A percentile compares a stretch with the other conserved stretches of the same genome.
Evolutionary conservation across 2,888 invertebrate genomes (phyloP).

Genomic region (Hirtodrosophila histrioides): DNA sequence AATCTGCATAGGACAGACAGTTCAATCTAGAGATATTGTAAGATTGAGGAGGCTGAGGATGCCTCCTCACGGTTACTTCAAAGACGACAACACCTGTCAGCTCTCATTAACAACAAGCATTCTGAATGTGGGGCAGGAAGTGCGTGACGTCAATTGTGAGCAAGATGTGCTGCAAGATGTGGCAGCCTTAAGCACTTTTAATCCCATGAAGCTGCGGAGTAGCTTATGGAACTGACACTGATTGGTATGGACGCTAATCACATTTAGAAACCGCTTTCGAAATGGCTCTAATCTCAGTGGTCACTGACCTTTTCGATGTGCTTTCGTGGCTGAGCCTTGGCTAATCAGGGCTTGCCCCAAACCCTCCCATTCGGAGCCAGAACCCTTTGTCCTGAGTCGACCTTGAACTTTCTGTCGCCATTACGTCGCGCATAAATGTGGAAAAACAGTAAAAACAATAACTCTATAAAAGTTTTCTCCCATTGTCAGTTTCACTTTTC

Average conservation of each 20-base stretch:
- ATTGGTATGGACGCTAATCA: slow-evolving; percentile 43
- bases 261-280: slow-evolving; percentile 23
- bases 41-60: slow-evolving; percentile 1
- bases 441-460: slow-evolving; percentile 27
- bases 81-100: slow-evolving; percentile 56
- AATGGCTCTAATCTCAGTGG: slow-evolving; percentile 6
- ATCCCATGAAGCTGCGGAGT: slow-evolving; percentile 36
- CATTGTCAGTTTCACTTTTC: slow-evolving; percentile 70
- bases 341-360: slow-evolving; percentile 35
- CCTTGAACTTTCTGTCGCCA: slow-evolving; percentile 71
- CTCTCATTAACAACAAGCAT: slow-evolving; percentile 47
- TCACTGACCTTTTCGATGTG: slow-evolving; percentile 22
- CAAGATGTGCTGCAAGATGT: slow-evolving; percentile 24
- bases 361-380: slow-evolving; percentile 5
- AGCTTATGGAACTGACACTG: slow-evolving; percentile 37
- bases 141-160: slow-evolving; percentile 39
- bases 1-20: background rate
- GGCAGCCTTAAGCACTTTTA: slow-evolving; percentile 31
- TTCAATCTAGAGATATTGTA: slow-evolving; percentile 1
- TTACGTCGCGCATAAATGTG: slow-evolving; percentile 52
- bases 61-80: slow-evolving; percentile 17
- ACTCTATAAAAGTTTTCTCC: slow-evolving; percentile 49
- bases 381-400: slow-evolving; percentile 28
- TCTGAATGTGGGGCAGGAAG: slow-evolving; percentile 9
- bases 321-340: background rate